A percentile compares a stretch with the other conserved stretches of the same genome.
phyloP scores from a whole-genome alignment of 2,113 vertebrate species.

The Onychorhynchus coronatus region DNA sequence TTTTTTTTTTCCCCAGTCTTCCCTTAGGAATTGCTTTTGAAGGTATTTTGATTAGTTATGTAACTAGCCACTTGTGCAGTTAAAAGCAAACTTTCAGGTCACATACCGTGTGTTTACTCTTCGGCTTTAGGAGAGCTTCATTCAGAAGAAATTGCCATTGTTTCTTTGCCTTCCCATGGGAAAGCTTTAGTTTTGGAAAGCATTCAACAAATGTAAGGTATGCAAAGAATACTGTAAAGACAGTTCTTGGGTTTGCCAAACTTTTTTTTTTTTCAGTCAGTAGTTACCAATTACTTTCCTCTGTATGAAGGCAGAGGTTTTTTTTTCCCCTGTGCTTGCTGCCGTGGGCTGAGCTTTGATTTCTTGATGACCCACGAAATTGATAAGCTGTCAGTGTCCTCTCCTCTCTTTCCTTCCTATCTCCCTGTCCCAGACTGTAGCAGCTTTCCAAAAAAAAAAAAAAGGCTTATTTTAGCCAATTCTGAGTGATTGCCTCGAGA shows the following conservation, averaged over 20 bases:
- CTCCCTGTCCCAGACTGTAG: not conserved
- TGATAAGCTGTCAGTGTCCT: not conserved
- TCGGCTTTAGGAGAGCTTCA: conserved; percentile 74
- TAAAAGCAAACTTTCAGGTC: conserved; percentile 58
- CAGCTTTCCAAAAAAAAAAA: not conserved
- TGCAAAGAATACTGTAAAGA: conserved; percentile 67
- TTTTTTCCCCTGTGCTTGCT: not conserved
- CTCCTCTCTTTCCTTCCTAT: not conserved
- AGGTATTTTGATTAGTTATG: conserved; percentile 70
- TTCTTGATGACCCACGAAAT: conserved; percentile 3
- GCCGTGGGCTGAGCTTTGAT: not conserved
- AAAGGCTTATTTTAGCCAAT: not conserved
- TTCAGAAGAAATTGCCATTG: conserved; percentile 78
- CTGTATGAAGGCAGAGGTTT: conserved; percentile 4
- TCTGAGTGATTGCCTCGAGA: not conserved
- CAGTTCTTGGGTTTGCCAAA: conserved; percentile 15
- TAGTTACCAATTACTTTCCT: conserved; percentile 30
- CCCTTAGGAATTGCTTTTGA: conserved; percentile 42
- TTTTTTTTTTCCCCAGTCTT: not conserved
- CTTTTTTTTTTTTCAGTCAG: not conserved
- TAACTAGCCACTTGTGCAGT: conserved; percentile 50
- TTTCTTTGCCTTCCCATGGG: conserved; percentile 84
- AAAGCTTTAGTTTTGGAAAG: conserved; percentile 73
- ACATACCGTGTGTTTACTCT: conserved; percentile 72
- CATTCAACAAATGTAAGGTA: conserved; percentile 73